Base-by-base conservation (phyloP, 2,113 vertebrate species). In the Anolis sagrei region DNA sequence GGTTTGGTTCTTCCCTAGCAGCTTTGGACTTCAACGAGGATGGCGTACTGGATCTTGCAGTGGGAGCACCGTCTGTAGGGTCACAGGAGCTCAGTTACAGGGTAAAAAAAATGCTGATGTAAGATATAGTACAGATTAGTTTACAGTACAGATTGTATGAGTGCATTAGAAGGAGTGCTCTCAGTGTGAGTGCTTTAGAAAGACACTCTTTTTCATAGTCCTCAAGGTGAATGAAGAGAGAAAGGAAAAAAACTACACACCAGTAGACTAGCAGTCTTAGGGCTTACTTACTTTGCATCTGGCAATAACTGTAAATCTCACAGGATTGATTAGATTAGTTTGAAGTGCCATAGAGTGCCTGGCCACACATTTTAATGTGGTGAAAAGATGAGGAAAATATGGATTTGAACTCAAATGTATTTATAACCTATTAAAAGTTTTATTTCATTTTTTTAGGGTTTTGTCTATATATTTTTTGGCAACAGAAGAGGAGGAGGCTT, bases 1-100 rank as follows among this genome's bases (percentile, higher is more conserved):
- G 96, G 44, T 96, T 97, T 85, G 97, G 97, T 83, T 97, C 96
- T 7, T 93, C 97, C 7, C 29, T 97, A 93, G 93, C 95, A 23
- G 91, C 95, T 74, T 76, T 97, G 89, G 97, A 97, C 78, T 97
- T 97, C 51, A 97, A 97, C 89, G 51, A 84, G 49, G 97, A 97
- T 1, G 96, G 96, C 1, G 27, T 92, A 16, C 92, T 89, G 62
- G 97, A 97, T 90, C 82, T 97, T 84, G 96, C 95, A 0, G 72
- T 96, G 81, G 97, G 97, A 29, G 96, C 96, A 1, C 95, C 97
- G 54, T 97, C 97, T 0, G 95, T 94, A 87, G 97, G 96, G 89
- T 96, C 96, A 0, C 90, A 92, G 78, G 87, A 94, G 86, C 96
- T 97, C 64, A 93, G 85, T 9, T 97, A 97, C 77, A 95, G 79